Evolutionary conservation across 2,888 invertebrate species (phyloP), one percentile per base, ranked within the genome.

Genomic region (Drosophila anomalata): DNA sequence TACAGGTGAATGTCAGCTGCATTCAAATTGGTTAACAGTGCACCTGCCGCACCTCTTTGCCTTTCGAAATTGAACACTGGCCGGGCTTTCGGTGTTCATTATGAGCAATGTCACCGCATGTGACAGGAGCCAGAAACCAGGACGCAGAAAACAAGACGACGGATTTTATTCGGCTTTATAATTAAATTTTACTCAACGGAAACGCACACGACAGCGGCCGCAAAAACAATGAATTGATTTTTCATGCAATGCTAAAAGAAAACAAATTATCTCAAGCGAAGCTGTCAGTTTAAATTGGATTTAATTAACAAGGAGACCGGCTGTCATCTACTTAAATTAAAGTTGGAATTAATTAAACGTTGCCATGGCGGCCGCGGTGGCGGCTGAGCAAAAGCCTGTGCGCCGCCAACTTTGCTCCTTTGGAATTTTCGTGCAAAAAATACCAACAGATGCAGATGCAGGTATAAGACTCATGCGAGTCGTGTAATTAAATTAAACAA

Each of bases 401-500:
- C 42, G 44, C 17, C 36, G 26, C 44, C 33, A 33, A 47, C 39
- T 14, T 20, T 14, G 48, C 24, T 58, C 48, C 61, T 57, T 62
- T 62, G 47, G 33, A 50, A 58, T 58, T 58, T 50, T 6, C 44
- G 24, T 47, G 22, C 48, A 12, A 41, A 59, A 58, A 42, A 50
- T 39, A 41, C 29, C 39, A 42, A 44, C 55, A 62, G 57, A 46
- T 48, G 42, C 47, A 41, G 31, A 39, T 50, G 52, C 44, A 59
- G 41, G 44, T 48, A 42, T 14, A 22, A 39, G 29, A 17, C 60
- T 26, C 53, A 61, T 53, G 56, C 58, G 61, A 68, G 62, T 57
- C 73, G 67, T 57, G 59, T 75, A 78, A 78, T 78, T 78, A 76
- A 78, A 78, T 78, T 70, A 78, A 76, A 62, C 74, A 76, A 70